phyloP scores from a whole-genome alignment of 2,888 invertebrate species.

The Drosophila gaucha region DNA sequence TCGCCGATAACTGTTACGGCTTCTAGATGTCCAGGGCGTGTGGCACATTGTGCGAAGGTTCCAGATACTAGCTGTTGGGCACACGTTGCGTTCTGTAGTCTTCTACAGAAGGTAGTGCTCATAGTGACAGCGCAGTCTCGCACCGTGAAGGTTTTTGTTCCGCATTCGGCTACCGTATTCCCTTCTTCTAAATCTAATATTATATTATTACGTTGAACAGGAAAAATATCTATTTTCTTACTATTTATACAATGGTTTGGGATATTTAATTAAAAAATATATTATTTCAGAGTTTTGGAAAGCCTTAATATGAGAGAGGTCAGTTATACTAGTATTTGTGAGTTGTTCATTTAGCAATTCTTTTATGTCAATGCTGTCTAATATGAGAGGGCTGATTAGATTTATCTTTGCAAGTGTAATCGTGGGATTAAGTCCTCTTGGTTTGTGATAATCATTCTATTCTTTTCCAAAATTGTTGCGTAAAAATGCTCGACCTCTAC shows the following conservation, averaged over 20 bases:
- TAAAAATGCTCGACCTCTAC: not conserved
- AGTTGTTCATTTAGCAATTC: constrained; percentile 11
- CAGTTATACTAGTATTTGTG: constrained; percentile 8
- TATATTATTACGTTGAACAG: not conserved
- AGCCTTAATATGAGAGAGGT: constrained; percentile 6
- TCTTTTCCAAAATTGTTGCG: not conserved
- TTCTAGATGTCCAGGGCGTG: not conserved
- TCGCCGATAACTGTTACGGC: not conserved
- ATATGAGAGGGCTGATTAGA: constrained; percentile 9
- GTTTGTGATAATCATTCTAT: constrained; percentile 1
- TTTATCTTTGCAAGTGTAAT: constrained; percentile 9
- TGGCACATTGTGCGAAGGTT: constrained; percentile 8
- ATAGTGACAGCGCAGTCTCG: no score
- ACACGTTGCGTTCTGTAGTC: constrained; percentile 4
- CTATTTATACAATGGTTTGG: not conserved
- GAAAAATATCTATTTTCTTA: constrained; percentile 5
- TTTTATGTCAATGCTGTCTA: constrained; percentile 2
- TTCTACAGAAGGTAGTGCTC: not conserved
- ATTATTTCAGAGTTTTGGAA: constrained; percentile 8
- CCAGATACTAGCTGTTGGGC: constrained; percentile 11
- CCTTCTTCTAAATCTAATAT: constrained; percentile 1
- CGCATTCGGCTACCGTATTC: constrained; percentile 1
- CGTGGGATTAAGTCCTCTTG: not conserved
- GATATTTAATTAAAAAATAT: not conserved
- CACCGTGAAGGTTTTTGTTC: not conserved